Evolutionary conservation across 2,113 vertebrate species (phyloP).

Genomic region (Ancistrus triradiatus): DNA sequence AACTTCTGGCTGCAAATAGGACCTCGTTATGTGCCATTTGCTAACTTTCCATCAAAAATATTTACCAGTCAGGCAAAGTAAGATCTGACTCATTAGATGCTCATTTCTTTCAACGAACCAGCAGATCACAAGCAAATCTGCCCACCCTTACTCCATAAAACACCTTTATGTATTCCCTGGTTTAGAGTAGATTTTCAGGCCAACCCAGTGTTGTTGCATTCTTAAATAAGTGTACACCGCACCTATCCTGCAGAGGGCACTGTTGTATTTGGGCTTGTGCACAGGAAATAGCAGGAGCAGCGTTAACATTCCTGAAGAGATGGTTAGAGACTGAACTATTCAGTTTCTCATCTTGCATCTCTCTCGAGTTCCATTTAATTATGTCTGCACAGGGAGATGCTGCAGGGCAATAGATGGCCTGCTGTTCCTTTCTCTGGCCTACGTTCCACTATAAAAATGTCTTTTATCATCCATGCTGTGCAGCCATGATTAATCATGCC

Average conservation of each 20-base stretch:
- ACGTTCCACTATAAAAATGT: slow-evolving; percentile 24
- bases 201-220: too few species aligned
- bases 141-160: too few species aligned
- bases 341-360: slow-evolving; percentile 9
- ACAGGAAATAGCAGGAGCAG: slow-evolving; percentile 10
- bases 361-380: slow-evolving; percentile 19
- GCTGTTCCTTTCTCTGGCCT: slow-evolving; percentile 12
- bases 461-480: slow-evolving; percentile 13
- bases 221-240: too few species aligned
- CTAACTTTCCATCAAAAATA: too few species aligned
- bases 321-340: slow-evolving; percentile 13
- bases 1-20: too few species aligned
- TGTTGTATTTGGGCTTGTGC: slow-evolving; percentile 25
- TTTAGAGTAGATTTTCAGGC: too few species aligned
- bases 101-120: too few species aligned
- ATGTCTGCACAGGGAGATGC: slow-evolving; percentile 11
- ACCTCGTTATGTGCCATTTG: too few species aligned
- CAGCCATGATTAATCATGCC: slow-evolving; percentile 24
- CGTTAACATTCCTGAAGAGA: slow-evolving; percentile 13
- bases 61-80: too few species aligned
- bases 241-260: slow-evolving; percentile 41
- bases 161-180: too few species aligned
- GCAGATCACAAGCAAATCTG: too few species aligned
- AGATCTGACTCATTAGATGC: too few species aligned
- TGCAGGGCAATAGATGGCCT: slow-evolving; percentile 19